Evolutionary conservation across 2,888 invertebrate genomes (phyloP).

Genomic region (Mythimna lalbum): DNA sequence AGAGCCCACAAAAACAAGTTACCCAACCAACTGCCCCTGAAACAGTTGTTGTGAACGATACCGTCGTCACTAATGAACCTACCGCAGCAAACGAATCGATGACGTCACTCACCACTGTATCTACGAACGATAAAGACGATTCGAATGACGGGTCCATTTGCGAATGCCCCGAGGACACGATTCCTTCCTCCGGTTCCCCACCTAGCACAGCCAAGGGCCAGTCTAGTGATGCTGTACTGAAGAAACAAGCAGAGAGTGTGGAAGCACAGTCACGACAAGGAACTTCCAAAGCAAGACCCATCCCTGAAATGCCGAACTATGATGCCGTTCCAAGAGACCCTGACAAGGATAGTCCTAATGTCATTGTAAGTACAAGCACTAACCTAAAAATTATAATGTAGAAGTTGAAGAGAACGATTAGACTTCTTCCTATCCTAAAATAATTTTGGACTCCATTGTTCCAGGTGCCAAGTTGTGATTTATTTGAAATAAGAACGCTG

Average conservation of each 20-base stretch:
- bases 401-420: not conserved
- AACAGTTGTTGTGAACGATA: slow-evolving; percentile 22
- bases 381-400: not conserved
- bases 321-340: slow-evolving; percentile 82
- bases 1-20: slow-evolving; percentile 79
- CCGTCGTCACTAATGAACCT: slow-evolving; percentile 59
- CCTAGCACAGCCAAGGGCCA: slow-evolving; percentile 64
- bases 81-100: slow-evolving; percentile 67
- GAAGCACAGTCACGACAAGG: slow-evolving; percentile 71
- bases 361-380: slow-evolving; percentile 75
- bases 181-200: slow-evolving; percentile 62
- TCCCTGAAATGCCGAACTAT: slow-evolving; percentile 72
- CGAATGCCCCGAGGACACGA: slow-evolving; percentile 53
- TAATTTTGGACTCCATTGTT: slow-evolving; percentile 34
- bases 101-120: slow-evolving; percentile 70
- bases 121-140: slow-evolving; percentile 73
- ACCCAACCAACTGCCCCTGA: slow-evolving; percentile 20
- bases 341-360: slow-evolving; percentile 83
- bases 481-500: slow-evolving; percentile 92
- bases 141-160: slow-evolving; percentile 54
- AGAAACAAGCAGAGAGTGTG: slow-evolving; percentile 70
- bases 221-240: slow-evolving; percentile 69
- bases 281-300: slow-evolving; percentile 80
- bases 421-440: not conserved
- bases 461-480: slow-evolving; percentile 93